phyloP scores from a whole-genome alignment of 2,113 vertebrate species.

The Aldabrachelys gigantea region DNA sequence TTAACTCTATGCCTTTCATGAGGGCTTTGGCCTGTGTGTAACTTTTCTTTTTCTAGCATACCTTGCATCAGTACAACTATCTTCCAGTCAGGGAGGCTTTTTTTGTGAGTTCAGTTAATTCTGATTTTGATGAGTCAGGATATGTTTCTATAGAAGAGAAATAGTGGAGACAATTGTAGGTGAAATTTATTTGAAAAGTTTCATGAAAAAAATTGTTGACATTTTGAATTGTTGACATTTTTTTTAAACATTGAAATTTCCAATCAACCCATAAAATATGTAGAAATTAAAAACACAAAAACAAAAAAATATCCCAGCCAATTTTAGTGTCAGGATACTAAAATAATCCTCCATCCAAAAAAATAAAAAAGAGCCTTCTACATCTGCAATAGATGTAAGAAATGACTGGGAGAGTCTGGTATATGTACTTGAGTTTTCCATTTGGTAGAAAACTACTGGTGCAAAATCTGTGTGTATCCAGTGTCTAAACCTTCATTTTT shows the following conservation, averaged over 20 bases:
- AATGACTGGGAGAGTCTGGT: background rate
- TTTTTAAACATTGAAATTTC: background rate
- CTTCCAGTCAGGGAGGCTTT: background rate
- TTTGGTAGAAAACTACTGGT: background rate
- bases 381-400: background rate
- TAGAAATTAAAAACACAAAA: background rate
- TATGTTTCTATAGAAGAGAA: background rate
- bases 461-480: background rate
- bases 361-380: background rate
- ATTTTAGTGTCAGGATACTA: fast-evolving
- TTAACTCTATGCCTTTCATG: background rate
- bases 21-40: background rate
- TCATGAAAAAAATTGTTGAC: background rate
- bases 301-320: background rate
- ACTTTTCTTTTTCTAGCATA: background rate
- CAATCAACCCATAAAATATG: background rate
- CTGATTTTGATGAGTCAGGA: background rate
- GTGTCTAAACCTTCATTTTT: background rate
- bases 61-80: background rate
- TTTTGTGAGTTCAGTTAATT: background rate
- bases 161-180: background rate
- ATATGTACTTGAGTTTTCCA: background rate
- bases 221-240: background rate
- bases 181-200: background rate
- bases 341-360: background rate